Evolutionary conservation across 2,888 invertebrate species (phyloP).

Genomic region (Temnothorax ravouxi): DNA sequence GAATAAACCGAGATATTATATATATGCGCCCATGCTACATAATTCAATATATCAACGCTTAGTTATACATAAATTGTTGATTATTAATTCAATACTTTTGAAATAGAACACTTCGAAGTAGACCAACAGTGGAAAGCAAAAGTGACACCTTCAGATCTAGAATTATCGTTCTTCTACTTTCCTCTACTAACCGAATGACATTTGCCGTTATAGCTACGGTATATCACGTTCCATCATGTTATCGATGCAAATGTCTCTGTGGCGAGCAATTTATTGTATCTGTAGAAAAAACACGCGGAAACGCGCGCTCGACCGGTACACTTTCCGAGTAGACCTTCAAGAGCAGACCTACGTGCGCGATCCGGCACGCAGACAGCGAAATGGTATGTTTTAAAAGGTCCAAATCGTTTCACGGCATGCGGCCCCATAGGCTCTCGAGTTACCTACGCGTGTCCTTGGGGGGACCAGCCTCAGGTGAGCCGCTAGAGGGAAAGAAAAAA

Average conservation of each 20-base stretch:
- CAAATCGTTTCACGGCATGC: conserved; percentile 83
- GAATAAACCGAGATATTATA: neutral
- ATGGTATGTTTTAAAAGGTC: conserved; percentile 83
- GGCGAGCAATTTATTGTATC: neutral
- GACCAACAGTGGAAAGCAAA: neutral
- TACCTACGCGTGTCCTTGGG: conserved; percentile 85
- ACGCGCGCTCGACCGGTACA: conserved; percentile 43
- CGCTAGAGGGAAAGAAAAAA: conserved; percentile 62
- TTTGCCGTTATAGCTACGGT: neutral
- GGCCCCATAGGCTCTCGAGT: conserved; percentile 82
- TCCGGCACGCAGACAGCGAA: conserved; percentile 79
- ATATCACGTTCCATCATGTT: neutral
- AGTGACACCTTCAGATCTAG: neutral
- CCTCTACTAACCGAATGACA: neutral
- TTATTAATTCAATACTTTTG: neutral
- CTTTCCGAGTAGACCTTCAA: conserved; percentile 53
- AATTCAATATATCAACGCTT: neutral
- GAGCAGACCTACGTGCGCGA: conserved; percentile 62
- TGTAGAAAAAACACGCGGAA: conserved; percentile 50
- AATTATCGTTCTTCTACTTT: conserved; percentile 1
- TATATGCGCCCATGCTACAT: neutral
- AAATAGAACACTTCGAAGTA: conserved; percentile 2
- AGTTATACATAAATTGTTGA: neutral
- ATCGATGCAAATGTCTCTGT: conserved; percentile 13
- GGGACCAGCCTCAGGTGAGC: conserved; percentile 73